phyloP scores from a whole-genome alignment of 2,888 invertebrate genomes.

The Cyrtodaria siliqua region DNA sequence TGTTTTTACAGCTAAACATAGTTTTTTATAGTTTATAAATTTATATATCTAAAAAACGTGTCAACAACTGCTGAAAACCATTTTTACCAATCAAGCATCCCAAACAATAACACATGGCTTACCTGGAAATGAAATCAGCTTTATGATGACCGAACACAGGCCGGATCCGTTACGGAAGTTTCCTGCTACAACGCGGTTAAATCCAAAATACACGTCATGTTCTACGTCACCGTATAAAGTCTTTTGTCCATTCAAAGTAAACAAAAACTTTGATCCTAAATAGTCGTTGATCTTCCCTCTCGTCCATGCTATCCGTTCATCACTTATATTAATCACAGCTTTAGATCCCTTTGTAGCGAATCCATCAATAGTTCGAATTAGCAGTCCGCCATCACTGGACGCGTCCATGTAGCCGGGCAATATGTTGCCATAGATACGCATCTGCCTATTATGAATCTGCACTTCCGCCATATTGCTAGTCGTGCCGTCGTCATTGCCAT shows the following conservation, averaged over 20 bases:
- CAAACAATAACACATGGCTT: too few relatives aligned
- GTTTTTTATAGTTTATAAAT: too few relatives aligned
- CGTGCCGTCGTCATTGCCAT: constrained; percentile 80
- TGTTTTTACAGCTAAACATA: too few relatives aligned
- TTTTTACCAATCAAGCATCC: too few relatives aligned
- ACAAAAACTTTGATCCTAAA: constrained; percentile 81
- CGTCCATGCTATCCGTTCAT: constrained; percentile 80
- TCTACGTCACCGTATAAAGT: constrained; percentile 75
- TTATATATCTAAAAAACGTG: too few relatives aligned
- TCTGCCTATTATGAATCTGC: constrained; percentile 82
- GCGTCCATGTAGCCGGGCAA: constrained; percentile 82
- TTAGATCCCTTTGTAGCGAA: constrained; percentile 78
- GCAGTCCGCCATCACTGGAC: constrained; percentile 80
- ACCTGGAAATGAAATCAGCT: constrained; percentile 70
- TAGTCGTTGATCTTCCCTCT: constrained; percentile 74
- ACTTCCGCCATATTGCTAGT: constrained; percentile 83
- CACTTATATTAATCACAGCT: constrained; percentile 73
- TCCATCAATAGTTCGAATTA: constrained; percentile 81
- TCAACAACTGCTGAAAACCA: too few relatives aligned
- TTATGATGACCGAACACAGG: constrained; percentile 77
- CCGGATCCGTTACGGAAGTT: constrained; percentile 81
- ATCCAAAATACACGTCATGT: constrained; percentile 79
- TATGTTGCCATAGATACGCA: constrained; percentile 83
- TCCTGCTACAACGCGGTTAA: constrained; percentile 84
- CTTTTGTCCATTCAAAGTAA: constrained; percentile 78